Evolutionary conservation across 2,113 vertebrate species (phyloP).

Genomic region (Lampris megalopsis): DNA sequence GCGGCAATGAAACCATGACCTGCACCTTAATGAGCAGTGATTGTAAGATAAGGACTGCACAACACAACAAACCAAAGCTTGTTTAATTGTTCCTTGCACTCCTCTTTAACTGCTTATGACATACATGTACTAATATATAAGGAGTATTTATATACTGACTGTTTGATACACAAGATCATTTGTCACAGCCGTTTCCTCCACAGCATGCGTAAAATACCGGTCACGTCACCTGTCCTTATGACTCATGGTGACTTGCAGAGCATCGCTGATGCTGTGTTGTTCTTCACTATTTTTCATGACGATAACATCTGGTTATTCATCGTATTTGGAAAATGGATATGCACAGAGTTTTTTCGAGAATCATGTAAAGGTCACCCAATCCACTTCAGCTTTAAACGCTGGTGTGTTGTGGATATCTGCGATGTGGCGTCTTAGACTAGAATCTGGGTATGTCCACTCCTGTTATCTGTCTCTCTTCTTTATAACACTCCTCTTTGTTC

Average conservation of each 20-base stretch:
- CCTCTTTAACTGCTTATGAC: too few relatives aligned
- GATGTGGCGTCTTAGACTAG: background rate
- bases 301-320: slow-evolving; percentile 34
- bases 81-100: too few relatives aligned
- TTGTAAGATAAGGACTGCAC: slow-evolving; percentile 73
- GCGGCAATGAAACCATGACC: slow-evolving; percentile 94
- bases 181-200: background rate
- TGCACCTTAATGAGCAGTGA: slow-evolving; percentile 89
- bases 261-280: slow-evolving; percentile 46
- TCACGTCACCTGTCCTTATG: slow-evolving; percentile 44
- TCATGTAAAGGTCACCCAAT: slow-evolving; percentile 14
- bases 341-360: background rate
- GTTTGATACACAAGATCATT: background rate
- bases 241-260: slow-evolving; percentile 60
- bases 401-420: too few relatives aligned
- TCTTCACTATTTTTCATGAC: slow-evolving; percentile 35
- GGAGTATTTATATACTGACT: background rate
- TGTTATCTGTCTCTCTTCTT: background rate
- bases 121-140: too few relatives aligned
- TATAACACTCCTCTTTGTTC: background rate
- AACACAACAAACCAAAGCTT: background rate
- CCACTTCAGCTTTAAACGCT: background rate
- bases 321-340: slow-evolving; percentile 52
- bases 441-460: background rate
- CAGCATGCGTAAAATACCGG: slow-evolving; percentile 33